Evolutionary conservation across 2,797 vertebrate genomes (phyloP).

Genomic region (Parotocinclus haroldoi): DNA sequence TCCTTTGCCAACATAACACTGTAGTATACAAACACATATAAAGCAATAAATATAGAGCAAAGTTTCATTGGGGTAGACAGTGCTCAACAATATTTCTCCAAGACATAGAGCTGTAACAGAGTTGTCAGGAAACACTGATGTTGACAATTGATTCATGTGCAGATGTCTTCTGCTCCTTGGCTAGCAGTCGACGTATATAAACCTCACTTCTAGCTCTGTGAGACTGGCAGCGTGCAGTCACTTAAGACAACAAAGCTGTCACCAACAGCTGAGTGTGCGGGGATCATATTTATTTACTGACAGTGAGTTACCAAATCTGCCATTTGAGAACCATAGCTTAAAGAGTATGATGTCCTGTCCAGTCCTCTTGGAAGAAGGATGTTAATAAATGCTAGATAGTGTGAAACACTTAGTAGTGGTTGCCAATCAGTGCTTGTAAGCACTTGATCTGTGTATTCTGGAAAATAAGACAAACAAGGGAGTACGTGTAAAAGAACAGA

Average conservation of each 20-base stretch:
- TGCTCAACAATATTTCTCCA: slow-evolving; percentile 67
- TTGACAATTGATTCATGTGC: slow-evolving; percentile 97
- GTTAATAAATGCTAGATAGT: slow-evolving; percentile 35
- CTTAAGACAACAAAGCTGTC: slow-evolving; percentile 94
- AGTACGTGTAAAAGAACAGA: not conserved
- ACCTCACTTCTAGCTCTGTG: slow-evolving; percentile 82
- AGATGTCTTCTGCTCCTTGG: slow-evolving; percentile 86
- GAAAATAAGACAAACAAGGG: slow-evolving; percentile 7
- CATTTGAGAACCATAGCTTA: slow-evolving; percentile 65
- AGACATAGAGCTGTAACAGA: slow-evolving; percentile 81
- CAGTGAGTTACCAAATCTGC: slow-evolving; percentile 75
- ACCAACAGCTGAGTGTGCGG: slow-evolving; percentile 96
- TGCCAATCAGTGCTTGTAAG: slow-evolving; percentile 34
- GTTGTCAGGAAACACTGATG: slow-evolving; percentile 80
- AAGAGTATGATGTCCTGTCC: slow-evolving; percentile 67
- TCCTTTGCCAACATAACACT: too few species aligned
- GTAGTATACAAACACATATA: slow-evolving; percentile 13
- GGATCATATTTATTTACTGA: slow-evolving; percentile 82
- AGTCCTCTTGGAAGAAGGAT: slow-evolving; percentile 53
- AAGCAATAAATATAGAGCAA: slow-evolving; percentile 63
- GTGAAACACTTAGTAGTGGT: slow-evolving; percentile 33
- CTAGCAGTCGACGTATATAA: slow-evolving; percentile 91
- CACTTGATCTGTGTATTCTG: slow-evolving; percentile 22
- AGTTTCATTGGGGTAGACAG: slow-evolving; percentile 62
- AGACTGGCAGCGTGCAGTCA: slow-evolving; percentile 92